Evolutionary conservation across 2,113 vertebrate species (phyloP).

Genomic region (Sebastes fasciatus): DNA sequence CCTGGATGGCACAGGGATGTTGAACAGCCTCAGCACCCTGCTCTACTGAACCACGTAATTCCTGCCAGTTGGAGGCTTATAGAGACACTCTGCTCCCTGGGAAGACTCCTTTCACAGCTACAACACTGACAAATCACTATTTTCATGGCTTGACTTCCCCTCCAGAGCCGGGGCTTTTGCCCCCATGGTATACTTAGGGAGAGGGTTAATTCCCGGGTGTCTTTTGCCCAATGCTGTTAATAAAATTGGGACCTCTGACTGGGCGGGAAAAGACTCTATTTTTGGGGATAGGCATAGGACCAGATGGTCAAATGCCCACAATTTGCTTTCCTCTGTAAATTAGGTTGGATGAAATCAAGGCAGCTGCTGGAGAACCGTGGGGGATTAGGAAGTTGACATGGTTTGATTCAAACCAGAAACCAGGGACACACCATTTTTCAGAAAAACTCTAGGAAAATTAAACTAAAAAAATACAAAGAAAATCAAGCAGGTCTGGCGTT

Average conservation of each 20-base stretch:
- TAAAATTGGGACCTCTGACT: conserved; percentile 79
- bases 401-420: conserved; percentile 47
- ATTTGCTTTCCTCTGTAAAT: conserved; percentile 78
- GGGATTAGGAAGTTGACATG: conserved; percentile 45
- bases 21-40: conserved; percentile 57
- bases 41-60: conserved; percentile 80
- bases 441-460: background rate
- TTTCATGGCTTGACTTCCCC: conserved; percentile 73
- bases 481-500: background rate
- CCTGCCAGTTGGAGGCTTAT: conserved; percentile 70
- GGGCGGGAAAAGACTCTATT: conserved; percentile 77
- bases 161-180: conserved; percentile 41
- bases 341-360: conserved; percentile 75
- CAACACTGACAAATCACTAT: conserved; percentile 78
- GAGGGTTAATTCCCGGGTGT: conserved; percentile 75
- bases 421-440: conserved; percentile 12
- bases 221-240: conserved; percentile 74
- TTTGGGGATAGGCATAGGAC: conserved; percentile 63
- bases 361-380: conserved; percentile 65
- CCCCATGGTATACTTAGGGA: conserved; percentile 57
- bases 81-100: conserved; percentile 56
- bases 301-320: conserved; percentile 83
- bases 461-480: conserved; percentile 12
- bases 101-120: conserved; percentile 69
- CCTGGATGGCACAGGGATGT: conserved; percentile 61